Evolutionary conservation across 2,113 vertebrate genomes (phyloP), one percentile per base, ranked within the genome.

Genomic region (Rhinogobius similis): DNA sequence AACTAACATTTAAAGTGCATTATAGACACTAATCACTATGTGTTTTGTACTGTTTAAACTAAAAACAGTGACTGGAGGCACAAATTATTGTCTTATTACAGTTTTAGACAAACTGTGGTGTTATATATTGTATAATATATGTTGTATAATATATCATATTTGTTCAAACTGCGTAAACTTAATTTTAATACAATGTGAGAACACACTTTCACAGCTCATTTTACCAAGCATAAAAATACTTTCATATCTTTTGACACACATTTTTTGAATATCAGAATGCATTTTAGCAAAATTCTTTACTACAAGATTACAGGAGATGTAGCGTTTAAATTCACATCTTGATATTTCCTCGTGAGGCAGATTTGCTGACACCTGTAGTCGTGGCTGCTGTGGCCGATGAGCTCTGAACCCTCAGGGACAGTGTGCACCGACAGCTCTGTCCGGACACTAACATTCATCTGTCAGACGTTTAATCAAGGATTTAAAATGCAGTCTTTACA

Each of bases 291-390:
- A 16, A 14, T 32, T 32, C n/a, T 5, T 29, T 3, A 36, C 32
- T 5, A 7, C 32, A 36, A 7, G 32, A 36, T 32, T 18, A 2
- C 27, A 59, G 56, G 8, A 52, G 23, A 5, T 11, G 27, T 36
- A 61, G 2, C 18, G 5, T 50, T 36, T 32, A 21, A 38, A 61
- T 61, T n/a, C 18, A n/a, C 32, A 38, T 32, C 5, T 61, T 61
- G 29, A 10, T 61, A 12, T 61, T n/a, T 29, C 12, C 56, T 1
- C 2, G 56, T 11, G 14, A 26, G 27, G 29, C 27, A 61, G 58
- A 61, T 61, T 13, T 61, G 58, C 29, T 61, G 58, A 61, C 58
- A 61, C 58, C 58, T 61, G 58, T 61, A 36, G 55, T 58, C 14
- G 18, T 38, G 58, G 58, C 58, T 61, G 29, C 58, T 38, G 58